Evolutionary conservation across 2,113 vertebrate species (phyloP).

Genomic region (Mus pahari): DNA sequence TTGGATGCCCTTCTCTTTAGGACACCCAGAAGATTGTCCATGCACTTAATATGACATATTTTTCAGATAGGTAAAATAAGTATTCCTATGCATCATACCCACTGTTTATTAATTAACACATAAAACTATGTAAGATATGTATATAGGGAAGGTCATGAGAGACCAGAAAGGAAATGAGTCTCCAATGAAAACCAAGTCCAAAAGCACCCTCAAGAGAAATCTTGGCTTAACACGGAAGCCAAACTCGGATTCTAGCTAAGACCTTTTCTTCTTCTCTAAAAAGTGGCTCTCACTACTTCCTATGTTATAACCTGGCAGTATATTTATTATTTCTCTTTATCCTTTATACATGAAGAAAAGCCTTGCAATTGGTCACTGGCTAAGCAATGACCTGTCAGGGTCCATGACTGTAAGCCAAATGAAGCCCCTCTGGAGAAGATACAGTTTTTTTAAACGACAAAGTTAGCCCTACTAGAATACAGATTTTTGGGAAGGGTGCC

Average conservation of each 20-base stretch:
- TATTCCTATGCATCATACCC: neutral
- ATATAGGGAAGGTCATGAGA: neutral
- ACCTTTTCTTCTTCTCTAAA: neutral
- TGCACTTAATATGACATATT: neutral
- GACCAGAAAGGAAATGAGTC: neutral
- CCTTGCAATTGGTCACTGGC: neutral
- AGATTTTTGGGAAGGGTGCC: neutral
- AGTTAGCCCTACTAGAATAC: no score
- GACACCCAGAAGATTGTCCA: neutral
- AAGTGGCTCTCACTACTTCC: neutral
- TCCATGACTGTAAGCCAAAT: neutral
- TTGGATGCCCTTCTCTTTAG: neutral
- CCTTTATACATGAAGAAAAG: neutral
- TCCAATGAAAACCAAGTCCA: neutral
- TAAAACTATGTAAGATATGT: neutral
- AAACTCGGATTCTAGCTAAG: neutral
- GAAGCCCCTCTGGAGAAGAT: neutral
- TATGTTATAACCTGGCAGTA: neutral
- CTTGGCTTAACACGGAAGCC: neutral
- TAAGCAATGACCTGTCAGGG: neutral
- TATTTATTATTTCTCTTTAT: neutral
- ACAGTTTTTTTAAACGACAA: neutral
- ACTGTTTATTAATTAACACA: neutral
- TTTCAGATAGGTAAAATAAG: neutral
- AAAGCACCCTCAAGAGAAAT: neutral